A percentile compares a stretch with the other conserved stretches of the same genome.
These are phyloP conservation scores for Opisthograptis luteolata DNA, from an alignment of 2,888 invertebrate species.

Conservation along the genomic window DNA sequence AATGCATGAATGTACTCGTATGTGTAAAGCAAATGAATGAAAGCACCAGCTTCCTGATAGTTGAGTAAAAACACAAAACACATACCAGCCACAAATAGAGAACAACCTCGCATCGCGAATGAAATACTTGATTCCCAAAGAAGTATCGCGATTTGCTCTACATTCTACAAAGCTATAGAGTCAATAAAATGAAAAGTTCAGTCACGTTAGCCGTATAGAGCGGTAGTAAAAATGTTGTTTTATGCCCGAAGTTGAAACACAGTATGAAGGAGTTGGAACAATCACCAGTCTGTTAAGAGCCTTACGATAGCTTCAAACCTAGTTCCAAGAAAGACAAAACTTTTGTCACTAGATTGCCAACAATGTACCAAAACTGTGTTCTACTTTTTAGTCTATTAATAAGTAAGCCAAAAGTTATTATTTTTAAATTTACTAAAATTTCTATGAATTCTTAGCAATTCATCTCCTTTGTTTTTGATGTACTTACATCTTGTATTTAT, in stretches of 20 bases:
- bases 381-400: too few species aligned
- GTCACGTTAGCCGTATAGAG: constrained; percentile 42
- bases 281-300: constrained; percentile 38
- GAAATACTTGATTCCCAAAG: constrained; percentile 24
- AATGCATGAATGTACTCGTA: too few species aligned
- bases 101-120: constrained; percentile 4
- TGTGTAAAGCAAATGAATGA: too few species aligned
- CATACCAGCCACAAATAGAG: neutral
- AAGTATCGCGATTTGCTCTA: constrained; percentile 24
- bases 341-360: constrained; percentile 20
- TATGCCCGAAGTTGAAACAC: constrained; percentile 46
- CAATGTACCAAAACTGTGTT: neutral
- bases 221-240: constrained; percentile 47
- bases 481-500: too few species aligned
- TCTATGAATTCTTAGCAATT: too few species aligned
- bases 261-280: constrained; percentile 39
- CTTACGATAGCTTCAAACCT: constrained; percentile 30
- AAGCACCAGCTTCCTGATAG: too few species aligned
- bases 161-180: constrained; percentile 24
- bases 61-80: neutral
- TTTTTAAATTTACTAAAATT: too few species aligned
- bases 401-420: too few species aligned
- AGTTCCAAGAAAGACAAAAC: constrained; percentile 34
- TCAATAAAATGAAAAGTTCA: constrained; percentile 45
- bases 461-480: too few species aligned